Evolutionary conservation across 2,113 vertebrate species (phyloP).

Genomic region (Haemorhous mexicanus): DNA sequence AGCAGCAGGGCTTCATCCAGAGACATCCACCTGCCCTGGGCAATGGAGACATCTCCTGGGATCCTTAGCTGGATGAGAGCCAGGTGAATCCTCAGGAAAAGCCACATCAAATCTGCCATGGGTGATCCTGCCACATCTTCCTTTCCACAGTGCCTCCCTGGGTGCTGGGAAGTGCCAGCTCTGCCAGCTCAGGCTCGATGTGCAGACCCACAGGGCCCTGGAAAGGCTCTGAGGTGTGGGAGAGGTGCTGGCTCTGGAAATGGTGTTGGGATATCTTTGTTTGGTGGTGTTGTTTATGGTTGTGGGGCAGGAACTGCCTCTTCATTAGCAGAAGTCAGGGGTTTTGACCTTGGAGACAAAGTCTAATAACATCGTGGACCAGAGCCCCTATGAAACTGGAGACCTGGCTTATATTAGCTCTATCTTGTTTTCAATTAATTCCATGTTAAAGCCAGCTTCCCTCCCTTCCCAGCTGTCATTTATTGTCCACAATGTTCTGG

Average conservation of each 20-base stretch:
- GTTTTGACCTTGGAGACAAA: not conserved
- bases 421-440: slow-evolving; percentile 30
- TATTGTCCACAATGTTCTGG: not conserved
- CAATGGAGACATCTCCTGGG: not conserved
- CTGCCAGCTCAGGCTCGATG: not conserved
- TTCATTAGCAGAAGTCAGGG: not conserved
- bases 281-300: not conserved
- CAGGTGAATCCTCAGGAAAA: not conserved
- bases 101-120: accelerated
- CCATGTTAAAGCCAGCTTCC: not conserved
- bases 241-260: not conserved
- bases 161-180: not conserved
- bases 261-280: not conserved
- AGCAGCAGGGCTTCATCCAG: not conserved
- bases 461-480: not conserved
- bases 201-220: not conserved
- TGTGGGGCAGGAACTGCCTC: not conserved
- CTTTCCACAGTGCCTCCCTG: not conserved
- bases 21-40: not conserved
- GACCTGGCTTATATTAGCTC: slow-evolving; percentile 40
- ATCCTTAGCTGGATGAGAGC: not conserved
- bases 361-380: slow-evolving; percentile 6
- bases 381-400: slow-evolving; percentile 23
- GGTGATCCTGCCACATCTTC: not conserved
- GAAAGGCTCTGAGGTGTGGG: not conserved